Base-by-base conservation (phyloP, 1,140 invertebrate species). In the Brachystomella parvula region DNA sequence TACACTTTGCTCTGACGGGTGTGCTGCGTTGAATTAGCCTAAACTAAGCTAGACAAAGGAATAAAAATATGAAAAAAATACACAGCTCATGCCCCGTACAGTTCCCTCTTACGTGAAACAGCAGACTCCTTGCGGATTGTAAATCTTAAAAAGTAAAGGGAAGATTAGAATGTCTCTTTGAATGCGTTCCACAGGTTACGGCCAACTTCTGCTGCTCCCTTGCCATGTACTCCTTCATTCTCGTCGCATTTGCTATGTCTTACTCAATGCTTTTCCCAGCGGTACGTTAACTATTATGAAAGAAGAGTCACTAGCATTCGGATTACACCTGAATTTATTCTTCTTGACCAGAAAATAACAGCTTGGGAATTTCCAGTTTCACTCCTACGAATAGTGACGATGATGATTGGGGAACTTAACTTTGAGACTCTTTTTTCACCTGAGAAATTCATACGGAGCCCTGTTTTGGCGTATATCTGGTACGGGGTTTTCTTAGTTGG, bases 341-440 rank as follows among this genome's bases (percentile, higher is more conserved):
- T 29, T 57, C 28, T 9, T 15, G 12, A 24, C 12, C 24, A 24
- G n/a, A 9, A 9, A n/a, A 24, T 24, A 24, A 57, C 28, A 24
- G 6, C 24, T 57, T 57, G 6, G 6, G 58, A 60, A 32, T 32
- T 60, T 59, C 69, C 69, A 0, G 26, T 67, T 6, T 58, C 63
- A 2, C 6, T 65, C 2, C 57, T 71, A 2, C 60, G 59, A 63
- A 57, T 71, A 0, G 1, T 71, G 28, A 71, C 69, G 53, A 84
- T 84, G 83, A 83, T 83, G 81, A 82, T 81, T 70, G 81, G 81
- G n/a, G 83, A 84, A 72, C 80, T 81, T 67, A 80, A 83, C 67
- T 84, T 82, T 69, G 72, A 73, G 21, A 74, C 74, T 30, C 72
- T 79, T 29, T 81, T 82, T 71, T 66, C 74, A 2, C 61, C 64